Evolutionary conservation across 2,888 invertebrate genomes (phyloP).

Genomic region (Xanthia togata): DNA sequence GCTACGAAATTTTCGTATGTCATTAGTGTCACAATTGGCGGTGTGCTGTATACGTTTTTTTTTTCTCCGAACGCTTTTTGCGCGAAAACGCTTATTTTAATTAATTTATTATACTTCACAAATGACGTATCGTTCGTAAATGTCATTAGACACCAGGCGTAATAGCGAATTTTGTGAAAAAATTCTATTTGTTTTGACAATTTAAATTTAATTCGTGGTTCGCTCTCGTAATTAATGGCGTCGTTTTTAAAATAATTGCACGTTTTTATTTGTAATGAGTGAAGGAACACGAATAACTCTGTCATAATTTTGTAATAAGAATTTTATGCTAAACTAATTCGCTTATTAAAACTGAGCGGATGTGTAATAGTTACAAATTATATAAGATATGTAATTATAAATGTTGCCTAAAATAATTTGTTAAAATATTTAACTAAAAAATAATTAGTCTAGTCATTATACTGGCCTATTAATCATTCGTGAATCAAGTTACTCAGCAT

Average conservation of each 20-base stretch:
- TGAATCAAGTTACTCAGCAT: not conserved
- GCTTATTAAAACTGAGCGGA: conserved; percentile 44
- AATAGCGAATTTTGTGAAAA: conserved; percentile 27
- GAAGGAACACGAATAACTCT: conserved; percentile 64
- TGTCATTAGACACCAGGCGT: conserved; percentile 40
- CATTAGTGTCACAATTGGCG: conserved; percentile 67
- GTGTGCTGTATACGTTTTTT: conserved; percentile 55
- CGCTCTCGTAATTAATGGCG: conserved; percentile 60
- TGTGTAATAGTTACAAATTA: conserved; percentile 35
- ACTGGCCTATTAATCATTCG: not conserved
- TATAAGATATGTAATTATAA: conserved; percentile 32
- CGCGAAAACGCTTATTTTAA: conserved; percentile 56
- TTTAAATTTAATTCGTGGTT: conserved; percentile 44
- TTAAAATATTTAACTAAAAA: conserved; percentile 9
- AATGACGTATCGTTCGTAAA: conserved; percentile 57
- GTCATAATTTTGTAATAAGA: conserved; percentile 64
- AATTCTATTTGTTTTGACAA: conserved; percentile 52
- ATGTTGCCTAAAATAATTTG: conserved; percentile 15
- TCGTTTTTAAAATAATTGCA: conserved; percentile 66
- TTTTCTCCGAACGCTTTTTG: conserved; percentile 42
- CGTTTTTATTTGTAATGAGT: conserved; percentile 66
- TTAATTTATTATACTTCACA: conserved; percentile 64
- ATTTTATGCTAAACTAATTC: conserved; percentile 62
- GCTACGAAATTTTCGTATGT: conserved; percentile 65
- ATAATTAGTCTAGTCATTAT: not conserved